Base-by-base conservation (phyloP, 2,888 invertebrate species). In the Salpingus planirostris region DNA sequence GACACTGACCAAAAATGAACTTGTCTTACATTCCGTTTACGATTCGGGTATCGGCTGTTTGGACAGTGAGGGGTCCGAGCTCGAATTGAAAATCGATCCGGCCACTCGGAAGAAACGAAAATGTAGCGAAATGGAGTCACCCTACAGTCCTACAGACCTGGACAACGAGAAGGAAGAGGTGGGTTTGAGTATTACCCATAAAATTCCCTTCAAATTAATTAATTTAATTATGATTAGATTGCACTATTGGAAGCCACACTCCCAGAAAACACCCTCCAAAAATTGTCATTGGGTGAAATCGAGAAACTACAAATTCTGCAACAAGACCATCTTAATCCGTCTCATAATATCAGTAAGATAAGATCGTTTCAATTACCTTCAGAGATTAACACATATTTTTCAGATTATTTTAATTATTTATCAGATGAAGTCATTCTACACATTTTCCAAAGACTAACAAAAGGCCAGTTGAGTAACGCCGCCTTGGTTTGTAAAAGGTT, bases 401-500 rank as follows among this genome's bases (percentile, higher is more conserved):
- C 60, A 67, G 80, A 87, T 60, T 72, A 80, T 26, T 89, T 90
- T 63, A 70, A 71, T 11, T 64, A 69, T 3, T 65, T 92, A 5
- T 88, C 91, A 0, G 91, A 93, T 63, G 93, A 93, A 65, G 78
- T 92, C 50, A 73, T 92, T 24, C 67, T 93, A 12, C 73, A 77
- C 42, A 80, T 95, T 30, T 80, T 92, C 49, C 74, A 78, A 42
- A 87, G 81, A 80, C 68, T 93, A 30, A 86, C 89, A 1, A 90
- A 89, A 54, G 69, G 76, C 38, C 69, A 76, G 1, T 65, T 89
- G n/a, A 70, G 75, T 0, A 73, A 77, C 37, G 79, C 82, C 45
- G 76, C 82, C 43, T 65, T 78, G 48, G 83, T 86, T 24, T 85
- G 84, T 60, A 76, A 76, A 56, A 74, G 88, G 46, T 91, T 91